A percentile compares a stretch with the other conserved stretches of the same genome.
Conservation (phyloP, 2,888 invertebrate genomes). For the Polietes domitor region DNA sequence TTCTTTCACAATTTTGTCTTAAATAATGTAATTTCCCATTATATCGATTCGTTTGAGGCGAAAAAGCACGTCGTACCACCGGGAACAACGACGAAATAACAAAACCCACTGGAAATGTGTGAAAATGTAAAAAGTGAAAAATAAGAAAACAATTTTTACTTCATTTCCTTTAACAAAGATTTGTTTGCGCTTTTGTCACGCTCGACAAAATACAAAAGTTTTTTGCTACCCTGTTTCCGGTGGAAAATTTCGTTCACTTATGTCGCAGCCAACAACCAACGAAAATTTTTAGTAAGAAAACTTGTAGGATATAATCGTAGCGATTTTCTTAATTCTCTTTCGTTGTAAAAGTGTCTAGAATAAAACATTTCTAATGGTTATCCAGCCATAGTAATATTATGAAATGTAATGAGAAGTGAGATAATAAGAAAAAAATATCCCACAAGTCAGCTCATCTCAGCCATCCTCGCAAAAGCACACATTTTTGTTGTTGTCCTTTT, state of each 20-base stretch:
- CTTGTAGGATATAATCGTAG: too few relatives aligned
- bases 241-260: slow-evolving; percentile 50
- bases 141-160: slow-evolving; percentile 47
- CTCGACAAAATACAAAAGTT: slow-evolving; percentile 11
- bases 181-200: slow-evolving; percentile 57
- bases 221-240: slow-evolving; percentile 32
- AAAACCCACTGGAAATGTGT: slow-evolving; percentile 14
- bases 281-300: background rate
- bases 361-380: too few relatives aligned
- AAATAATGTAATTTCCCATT: slow-evolving; percentile 34
- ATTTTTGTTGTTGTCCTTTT: too few relatives aligned
- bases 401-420: too few relatives aligned
- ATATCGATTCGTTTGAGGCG: background rate
- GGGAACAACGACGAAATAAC: background rate
- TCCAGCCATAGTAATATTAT: too few relatives aligned
- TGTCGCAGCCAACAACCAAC: slow-evolving; percentile 7
- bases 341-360: too few relatives aligned
- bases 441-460: too few relatives aligned
- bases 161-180: slow-evolving; percentile 57
- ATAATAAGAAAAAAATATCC: too few relatives aligned
- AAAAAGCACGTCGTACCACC: background rate
- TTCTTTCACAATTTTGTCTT: background rate
- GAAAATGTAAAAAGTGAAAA: slow-evolving; percentile 33
- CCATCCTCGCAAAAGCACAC: too few relatives aligned
- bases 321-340: too few relatives aligned